These are phyloP conservation scores for Myrmophylax atrothorax DNA, from an alignment of 2,113 vertebrate genomes.

Conservation along the genomic window DNA sequence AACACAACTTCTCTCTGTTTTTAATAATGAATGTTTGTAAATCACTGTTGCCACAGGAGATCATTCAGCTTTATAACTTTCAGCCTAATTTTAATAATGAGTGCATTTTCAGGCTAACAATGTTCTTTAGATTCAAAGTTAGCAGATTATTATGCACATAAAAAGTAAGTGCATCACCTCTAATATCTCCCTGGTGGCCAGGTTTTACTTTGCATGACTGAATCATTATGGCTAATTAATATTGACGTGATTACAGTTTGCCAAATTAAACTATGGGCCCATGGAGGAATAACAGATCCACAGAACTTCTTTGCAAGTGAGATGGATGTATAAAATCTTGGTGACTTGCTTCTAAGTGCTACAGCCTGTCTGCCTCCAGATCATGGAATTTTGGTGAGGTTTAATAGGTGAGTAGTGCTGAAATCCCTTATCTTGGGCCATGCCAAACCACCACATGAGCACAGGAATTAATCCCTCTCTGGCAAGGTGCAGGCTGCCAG, in stretches of 20 bases:
- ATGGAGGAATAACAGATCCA: not conserved
- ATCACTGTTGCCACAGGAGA: conserved; percentile 24
- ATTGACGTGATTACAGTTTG: conserved; percentile 7
- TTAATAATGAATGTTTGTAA: conserved; percentile 32
- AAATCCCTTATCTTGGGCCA: fast-evolving
- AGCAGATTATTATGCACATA: conserved; percentile 36
- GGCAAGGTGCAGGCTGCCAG: not conserved
- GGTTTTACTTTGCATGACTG: conserved; percentile 15
- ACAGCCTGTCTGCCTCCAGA: not conserved
- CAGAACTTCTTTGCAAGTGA: not conserved
- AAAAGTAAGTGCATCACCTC: conserved; percentile 33
- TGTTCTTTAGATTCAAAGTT: conserved; percentile 24
- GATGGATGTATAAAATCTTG: fast-evolving
- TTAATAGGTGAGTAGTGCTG: not conserved
- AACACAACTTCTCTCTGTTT: not conserved
- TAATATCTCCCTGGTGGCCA: not conserved
- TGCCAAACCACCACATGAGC: not conserved
- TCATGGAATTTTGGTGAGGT: not conserved
- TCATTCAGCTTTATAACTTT: not conserved
- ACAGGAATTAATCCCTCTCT: not conserved
- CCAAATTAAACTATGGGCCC: not conserved
- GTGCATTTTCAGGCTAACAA: conserved; percentile 24
- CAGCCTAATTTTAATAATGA: conserved; percentile 48
- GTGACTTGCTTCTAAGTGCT: not conserved
- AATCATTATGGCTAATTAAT: conserved; percentile 39